Evolutionary conservation across 2,113 vertebrate genomes (phyloP), one percentile per base, ranked within the genome.

Genomic region (Struthidea cinerea): DNA sequence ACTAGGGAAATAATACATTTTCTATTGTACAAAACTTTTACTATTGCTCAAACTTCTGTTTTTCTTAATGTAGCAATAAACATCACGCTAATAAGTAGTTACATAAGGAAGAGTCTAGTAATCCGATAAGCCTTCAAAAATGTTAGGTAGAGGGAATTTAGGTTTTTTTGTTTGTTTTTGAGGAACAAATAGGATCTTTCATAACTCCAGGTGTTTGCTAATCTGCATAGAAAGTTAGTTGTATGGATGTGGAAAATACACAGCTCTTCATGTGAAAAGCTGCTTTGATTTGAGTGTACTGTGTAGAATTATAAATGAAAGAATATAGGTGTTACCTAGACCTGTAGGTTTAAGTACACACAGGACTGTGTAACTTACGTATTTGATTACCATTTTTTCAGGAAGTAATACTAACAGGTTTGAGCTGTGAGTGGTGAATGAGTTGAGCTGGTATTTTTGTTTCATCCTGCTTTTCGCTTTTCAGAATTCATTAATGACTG

Each of bases 321-420:
- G 95, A 97, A 90, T 96, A 79, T 42, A 94, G 83, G 80, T 97
- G 97, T 96, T 97, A 95, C 94, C 74, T 94, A 92, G 95, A 73
- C 90, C 70, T 81, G 67, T 52, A 77, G 89, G 85, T 97, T 97
- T 97, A 97, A 97, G 80, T 97, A 96, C 93, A 97, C 92, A 91
- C 76, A 96, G 84, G 26, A 75, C 77, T 90, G 70, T 80, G 90
- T 95, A 90, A 93, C 96, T 97, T 77, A 87, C 95, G 91, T 93
- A 90, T 97, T 97, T 92, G 95, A 83, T 98, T 97, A 96, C 94
- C 44, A 4, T 87, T 97, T 97, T 81, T 90, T 95, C 92, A 97
- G 94, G 91, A 98, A 95, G 69, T 88, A 86, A 70, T 92, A 77
- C 86, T 87, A 77, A 44, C 91, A 55, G 49, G 16, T 91, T 91